Evolutionary conservation across 2,888 invertebrate genomes (phyloP), one percentile per base, ranked within the genome.

Genomic region (Lithophane ornitopus): DNA sequence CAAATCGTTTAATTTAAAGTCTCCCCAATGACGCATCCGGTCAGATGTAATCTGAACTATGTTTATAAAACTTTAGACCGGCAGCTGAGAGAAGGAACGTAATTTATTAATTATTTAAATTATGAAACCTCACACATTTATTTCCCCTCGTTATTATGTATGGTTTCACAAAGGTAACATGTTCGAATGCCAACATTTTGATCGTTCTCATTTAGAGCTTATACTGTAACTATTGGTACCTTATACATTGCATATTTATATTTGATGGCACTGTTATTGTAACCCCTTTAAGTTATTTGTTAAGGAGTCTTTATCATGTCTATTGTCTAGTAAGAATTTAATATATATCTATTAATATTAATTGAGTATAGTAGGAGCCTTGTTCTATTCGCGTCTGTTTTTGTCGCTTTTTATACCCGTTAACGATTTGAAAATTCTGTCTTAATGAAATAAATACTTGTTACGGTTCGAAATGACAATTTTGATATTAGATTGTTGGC

Each of bases 281-380:
- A 94, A 93, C 93, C 95, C 94, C 93, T 92, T 94, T 95, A 91
- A 96, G 95, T 96, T 96, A 93, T 94, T 95, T 94, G 96, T 96
- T 96, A 95, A 95, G 95, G 92, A 95, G 92, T 95, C 94, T 96
- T 95, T 96, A 95, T 95, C 95, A 93, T 94, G 95, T 95, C 95
- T 96, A 95, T 95, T 96, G 94, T 94, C 93, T 95, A 94, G 94
- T 96, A 95, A 96, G 95, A 95, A 94, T 95, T 95, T 95, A 95
- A 94, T 95, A 95, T 95, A 94, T 94, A 86, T 87, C 85, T 87
- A 94, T 94, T 92, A 92, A 93, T 93, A 94, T 93, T 93, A 94
- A 94, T 87, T 87, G 83, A 87, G 94, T 92, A 93, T 93, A 88
- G 92, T 95, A 95, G 94, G 91, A 94, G 95, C 95, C 94, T 95